Evolutionary conservation across 2,888 invertebrate genomes (phyloP).

Genomic region (Mycalesis mineus): DNA sequence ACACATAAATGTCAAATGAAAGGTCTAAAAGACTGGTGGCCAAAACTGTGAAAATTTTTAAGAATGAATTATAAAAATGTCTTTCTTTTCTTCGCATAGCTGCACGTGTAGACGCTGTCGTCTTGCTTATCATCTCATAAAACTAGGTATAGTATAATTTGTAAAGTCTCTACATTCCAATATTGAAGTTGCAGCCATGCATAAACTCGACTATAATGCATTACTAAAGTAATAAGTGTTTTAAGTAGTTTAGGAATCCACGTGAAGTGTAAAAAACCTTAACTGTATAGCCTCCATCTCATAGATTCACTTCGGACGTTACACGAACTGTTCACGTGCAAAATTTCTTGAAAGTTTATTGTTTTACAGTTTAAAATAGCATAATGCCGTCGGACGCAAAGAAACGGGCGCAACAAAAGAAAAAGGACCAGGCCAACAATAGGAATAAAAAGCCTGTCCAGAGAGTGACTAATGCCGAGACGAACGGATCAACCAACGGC

Average conservation of each 20-base stretch:
- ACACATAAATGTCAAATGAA: no score
- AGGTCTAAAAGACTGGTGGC: no score
- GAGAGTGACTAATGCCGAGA: constrained; percentile 71
- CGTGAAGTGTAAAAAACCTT: constrained; percentile 11
- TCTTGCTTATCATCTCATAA: constrained; percentile 52
- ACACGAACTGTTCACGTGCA: constrained; percentile 31
- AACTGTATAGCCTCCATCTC: constrained; percentile 16
- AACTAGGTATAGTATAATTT: constrained; percentile 40
- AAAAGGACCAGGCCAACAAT: constrained; percentile 94
- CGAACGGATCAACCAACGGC: constrained; percentile 74
- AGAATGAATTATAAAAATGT: constrained; percentile 28
- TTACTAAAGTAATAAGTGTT: background rate
- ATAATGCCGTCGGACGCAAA: constrained; percentile 99
- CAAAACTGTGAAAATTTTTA: no score
- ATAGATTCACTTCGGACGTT: constrained; percentile 17
- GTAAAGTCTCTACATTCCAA: constrained; percentile 37
- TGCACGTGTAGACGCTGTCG: constrained; percentile 74
- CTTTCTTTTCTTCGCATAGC: constrained; percentile 58
- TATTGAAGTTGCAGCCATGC: constrained; percentile 18
- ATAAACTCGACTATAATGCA: background rate
- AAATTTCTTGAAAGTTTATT: constrained; percentile 25
- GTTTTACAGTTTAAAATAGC: constrained; percentile 31
- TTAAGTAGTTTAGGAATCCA: background rate
- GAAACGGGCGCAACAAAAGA: constrained; percentile 97
- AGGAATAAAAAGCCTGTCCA: constrained; percentile 78